Base-by-base conservation (phyloP, 2,888 invertebrate genomes). In the Aleiodes testaceus region DNA sequence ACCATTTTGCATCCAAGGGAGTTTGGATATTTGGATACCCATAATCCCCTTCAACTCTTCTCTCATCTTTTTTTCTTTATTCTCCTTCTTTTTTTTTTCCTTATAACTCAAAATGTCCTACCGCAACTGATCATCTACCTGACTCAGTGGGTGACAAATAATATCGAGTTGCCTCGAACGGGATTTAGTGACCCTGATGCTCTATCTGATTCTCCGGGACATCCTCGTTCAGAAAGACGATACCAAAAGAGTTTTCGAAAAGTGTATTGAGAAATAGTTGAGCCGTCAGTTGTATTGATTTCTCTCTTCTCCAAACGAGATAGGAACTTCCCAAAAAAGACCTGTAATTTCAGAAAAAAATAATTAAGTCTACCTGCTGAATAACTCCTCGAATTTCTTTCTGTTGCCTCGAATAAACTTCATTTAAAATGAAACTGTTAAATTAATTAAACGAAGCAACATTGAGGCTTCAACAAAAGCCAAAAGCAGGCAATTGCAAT, bases 11-110 rank as follows among this genome's bases (percentile, higher is more conserved):
- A 74, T 76, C 64, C 72, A 67, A 67, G 77, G 72, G 81, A 79
- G 79, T 36, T 84, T 82, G 82, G 84, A 85, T 84, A 85, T 85
- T 85, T 85, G 84, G 84, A 85, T 84, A 85, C 82, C 70, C 73
- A 78, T 85, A 85, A 85, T 85, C 84, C 80, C 81, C 78, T 79
- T 72, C 79, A 75, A 80, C 77, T 79, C 78, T 75, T 72, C 76
- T 74, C 66, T 53, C 16, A 20, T 36, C 66, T 53, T 59, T 26
- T 16, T 22, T 22, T 16, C 36, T 16, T 59, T 9, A 6, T 59
- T 26, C 3, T 2, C 5, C 26, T 2, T 42, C 44, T 49, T 30
- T 26, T 6, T 18, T 22, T 22, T 16, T 45, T 9, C 16, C 18
- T 73, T 82, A 82, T 81, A 76, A 78, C 66, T 72, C 79, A 74